phyloP scores from a whole-genome alignment of 1,140 invertebrate genomes.

The Diachasma alloeum region DNA sequence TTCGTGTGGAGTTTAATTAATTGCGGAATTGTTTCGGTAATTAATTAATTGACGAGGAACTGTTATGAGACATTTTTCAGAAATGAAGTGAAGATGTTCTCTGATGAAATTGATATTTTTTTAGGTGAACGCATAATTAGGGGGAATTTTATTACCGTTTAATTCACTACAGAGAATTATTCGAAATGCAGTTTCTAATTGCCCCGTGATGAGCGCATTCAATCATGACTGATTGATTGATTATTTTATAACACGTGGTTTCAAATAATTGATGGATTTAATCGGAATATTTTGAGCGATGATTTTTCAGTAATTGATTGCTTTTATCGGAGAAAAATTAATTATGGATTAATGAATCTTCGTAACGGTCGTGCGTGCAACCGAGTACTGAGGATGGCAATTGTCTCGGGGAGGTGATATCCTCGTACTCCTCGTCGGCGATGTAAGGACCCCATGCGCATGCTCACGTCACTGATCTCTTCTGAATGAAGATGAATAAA shows the following conservation, averaged over 20 bases:
- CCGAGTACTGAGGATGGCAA: background rate
- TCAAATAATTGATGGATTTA: too few relatives aligned
- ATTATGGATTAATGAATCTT: background rate
- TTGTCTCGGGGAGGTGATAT: background rate
- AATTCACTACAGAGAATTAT: too few relatives aligned
- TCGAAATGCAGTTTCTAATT: background rate
- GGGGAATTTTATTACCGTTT: too few relatives aligned
- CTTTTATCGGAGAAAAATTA: background rate
- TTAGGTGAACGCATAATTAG: too few relatives aligned
- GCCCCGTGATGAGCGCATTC: too few relatives aligned
- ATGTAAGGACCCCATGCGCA: background rate
- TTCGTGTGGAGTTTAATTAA: too few relatives aligned
- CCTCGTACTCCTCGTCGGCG: slow-evolving; percentile 2
- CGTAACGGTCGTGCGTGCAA: background rate
- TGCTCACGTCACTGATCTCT: background rate
- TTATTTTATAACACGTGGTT: background rate
- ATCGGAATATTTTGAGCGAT: too few relatives aligned
- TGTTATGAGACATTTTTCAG: too few relatives aligned
- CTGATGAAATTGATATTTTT: too few relatives aligned
- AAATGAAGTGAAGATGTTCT: background rate
- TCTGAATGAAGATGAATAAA: background rate
- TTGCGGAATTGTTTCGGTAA: too few relatives aligned
- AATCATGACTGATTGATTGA: too few relatives aligned
- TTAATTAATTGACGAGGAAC: too few relatives aligned
- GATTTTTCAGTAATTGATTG: background rate